phyloP scores from a whole-genome alignment of 1,140 invertebrate species.

The Idris sp. region DNA sequence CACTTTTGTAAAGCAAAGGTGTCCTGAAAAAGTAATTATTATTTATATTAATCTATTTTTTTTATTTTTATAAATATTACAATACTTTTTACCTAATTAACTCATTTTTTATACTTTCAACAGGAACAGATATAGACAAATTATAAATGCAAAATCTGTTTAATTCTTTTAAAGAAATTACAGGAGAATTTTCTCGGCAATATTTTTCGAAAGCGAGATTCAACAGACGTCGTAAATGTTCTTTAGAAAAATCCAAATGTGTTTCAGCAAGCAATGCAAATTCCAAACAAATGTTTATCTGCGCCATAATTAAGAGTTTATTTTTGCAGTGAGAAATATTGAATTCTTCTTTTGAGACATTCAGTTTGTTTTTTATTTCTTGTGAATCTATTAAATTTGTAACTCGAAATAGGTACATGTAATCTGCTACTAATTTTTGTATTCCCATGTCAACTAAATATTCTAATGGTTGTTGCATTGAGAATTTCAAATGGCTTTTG shows the following conservation, averaged over 20 bases:
- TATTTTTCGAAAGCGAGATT: conserved; percentile 63
- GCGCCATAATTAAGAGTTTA: conserved; percentile 63
- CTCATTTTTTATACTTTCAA: conserved; percentile 59
- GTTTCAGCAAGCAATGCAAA: conserved; percentile 68
- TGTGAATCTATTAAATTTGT: conserved; percentile 60
- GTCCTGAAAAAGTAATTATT: conserved; percentile 65
- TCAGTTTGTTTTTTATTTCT: conserved; percentile 63
- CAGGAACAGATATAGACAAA: conserved; percentile 55
- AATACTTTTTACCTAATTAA: conserved; percentile 65
- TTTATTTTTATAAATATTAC: too few relatives aligned
- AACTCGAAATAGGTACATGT: conserved; percentile 66
- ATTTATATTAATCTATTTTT: too few relatives aligned
- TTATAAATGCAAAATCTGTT: conserved; percentile 59
- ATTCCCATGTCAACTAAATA: conserved; percentile 71
- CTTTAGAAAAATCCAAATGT: conserved; percentile 65
- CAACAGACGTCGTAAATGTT: conserved; percentile 64
- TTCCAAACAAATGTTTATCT: conserved; percentile 71
- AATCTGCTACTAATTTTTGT: conserved; percentile 71
- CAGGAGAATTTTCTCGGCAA: conserved; percentile 59
- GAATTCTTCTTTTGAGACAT: conserved; percentile 54
- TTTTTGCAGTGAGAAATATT: conserved; percentile 65
- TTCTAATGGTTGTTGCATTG: conserved; percentile 67
- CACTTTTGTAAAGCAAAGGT: conserved; percentile 61
- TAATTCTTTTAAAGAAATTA: conserved; percentile 58
- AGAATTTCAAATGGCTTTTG: conserved; percentile 50